Percentiles rank a stretch among this genome's conserved stretches.
These are phyloP conservation scores for Dendronephthya gigantea DNA, from an alignment of 64 coral and sea anemone species.

Conservation along the genomic window DNA sequence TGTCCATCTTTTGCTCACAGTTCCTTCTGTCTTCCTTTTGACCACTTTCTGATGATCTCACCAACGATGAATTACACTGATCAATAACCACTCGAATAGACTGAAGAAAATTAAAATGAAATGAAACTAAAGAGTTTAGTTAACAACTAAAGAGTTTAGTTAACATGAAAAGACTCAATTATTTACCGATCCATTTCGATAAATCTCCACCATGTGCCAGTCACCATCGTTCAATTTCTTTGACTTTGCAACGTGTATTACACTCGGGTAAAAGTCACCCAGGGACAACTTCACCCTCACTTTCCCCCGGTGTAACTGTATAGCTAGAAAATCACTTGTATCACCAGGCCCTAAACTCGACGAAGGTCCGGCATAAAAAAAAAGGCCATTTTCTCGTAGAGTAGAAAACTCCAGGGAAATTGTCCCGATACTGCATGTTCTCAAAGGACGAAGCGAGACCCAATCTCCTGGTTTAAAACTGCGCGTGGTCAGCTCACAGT, in stretches of 20 bases:
- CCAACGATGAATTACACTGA: slow-evolving; percentile 48
- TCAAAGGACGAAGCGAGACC: slow-evolving; percentile 57
- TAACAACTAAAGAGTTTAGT: too few species aligned
- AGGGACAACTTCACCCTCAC: slow-evolving; percentile 55
- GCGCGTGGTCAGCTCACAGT: slow-evolving; percentile 77
- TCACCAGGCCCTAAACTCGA: slow-evolving; percentile 30
- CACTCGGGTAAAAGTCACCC: slow-evolving; percentile 42
- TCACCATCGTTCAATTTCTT: slow-evolving; percentile 54
- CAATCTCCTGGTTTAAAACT: slow-evolving; percentile 69
- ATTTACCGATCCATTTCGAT: slow-evolving; percentile 52
- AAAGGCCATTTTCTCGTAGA: slow-evolving; percentile 42
- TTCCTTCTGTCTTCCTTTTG: slow-evolving; percentile 46
- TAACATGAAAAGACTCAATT: too few species aligned
- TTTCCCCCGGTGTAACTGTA: slow-evolving; percentile 49
- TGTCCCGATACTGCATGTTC: slow-evolving; percentile 51
- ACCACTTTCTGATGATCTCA: background rate
- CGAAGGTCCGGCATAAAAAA: slow-evolving; percentile 79
- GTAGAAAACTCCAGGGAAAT: slow-evolving; percentile 77
- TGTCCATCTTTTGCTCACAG: slow-evolving; percentile 37
- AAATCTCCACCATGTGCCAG: slow-evolving; percentile 75
- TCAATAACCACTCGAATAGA: slow-evolving; percentile 55
- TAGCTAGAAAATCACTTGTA: slow-evolving; percentile 47
- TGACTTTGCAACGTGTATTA: slow-evolving; percentile 23
- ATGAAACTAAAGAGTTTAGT: too few species aligned
- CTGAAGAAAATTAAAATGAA: slow-evolving; percentile 20